phyloP scores from a whole-genome alignment of 37 sponge, comb jelly and placozoan genomes.

The Crambe crambe region DNA sequence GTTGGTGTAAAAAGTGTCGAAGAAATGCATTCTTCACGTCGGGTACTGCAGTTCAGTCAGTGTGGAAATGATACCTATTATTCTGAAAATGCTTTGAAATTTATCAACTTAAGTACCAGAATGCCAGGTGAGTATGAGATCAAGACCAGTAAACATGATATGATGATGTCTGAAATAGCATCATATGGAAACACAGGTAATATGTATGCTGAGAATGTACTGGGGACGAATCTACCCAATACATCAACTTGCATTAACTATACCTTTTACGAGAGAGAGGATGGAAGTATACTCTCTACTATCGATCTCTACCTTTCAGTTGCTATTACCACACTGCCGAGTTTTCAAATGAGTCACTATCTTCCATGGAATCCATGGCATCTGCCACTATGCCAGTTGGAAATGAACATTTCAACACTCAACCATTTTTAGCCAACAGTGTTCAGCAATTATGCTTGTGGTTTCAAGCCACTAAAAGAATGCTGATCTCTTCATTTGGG shows the following conservation, averaged over 20 bases:
- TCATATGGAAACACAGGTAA: background rate
- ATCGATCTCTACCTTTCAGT: constrained; percentile 3
- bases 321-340: constrained; percentile 17
- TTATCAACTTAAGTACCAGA: background rate
- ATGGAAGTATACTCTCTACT: constrained; percentile 30
- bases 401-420: background rate
- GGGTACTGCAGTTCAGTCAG: background rate
- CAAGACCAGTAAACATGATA: background rate
- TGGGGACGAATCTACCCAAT: background rate
- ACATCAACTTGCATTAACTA: constrained; percentile 6
- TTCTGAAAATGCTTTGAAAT: too few species aligned
- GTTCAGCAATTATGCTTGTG: constrained; percentile 58
- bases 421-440: constrained; percentile 53
- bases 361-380: background rate
- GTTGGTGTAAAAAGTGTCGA: background rate
- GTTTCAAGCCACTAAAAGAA: background rate
- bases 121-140: background rate
- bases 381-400: background rate
- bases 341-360: background rate
- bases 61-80: too few species aligned
- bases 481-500: background rate
- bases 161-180: too few species aligned
- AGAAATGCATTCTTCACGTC: background rate
- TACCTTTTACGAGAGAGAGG: constrained; percentile 27
- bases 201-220: constrained; percentile 36